Base-by-base conservation (phyloP, 2,113 vertebrate genomes). In the Brachypteracias leptosomus region DNA sequence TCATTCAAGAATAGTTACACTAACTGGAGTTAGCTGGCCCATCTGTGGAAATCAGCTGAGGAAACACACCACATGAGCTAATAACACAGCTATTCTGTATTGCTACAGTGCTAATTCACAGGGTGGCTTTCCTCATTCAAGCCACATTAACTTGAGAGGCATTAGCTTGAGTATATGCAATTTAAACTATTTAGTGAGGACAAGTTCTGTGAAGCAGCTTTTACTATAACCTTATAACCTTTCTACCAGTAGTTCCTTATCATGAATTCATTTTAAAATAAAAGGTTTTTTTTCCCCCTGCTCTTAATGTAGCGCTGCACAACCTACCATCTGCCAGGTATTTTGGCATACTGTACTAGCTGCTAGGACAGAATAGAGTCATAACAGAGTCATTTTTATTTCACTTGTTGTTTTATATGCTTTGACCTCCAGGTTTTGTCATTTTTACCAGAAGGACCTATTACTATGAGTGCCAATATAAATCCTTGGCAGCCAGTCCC, bases 391-490 rank as follows among this genome's bases (percentile, higher is more conserved):
- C 0, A 47, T 89, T 85, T 94, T 89, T 76, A 87, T 91, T 89
- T 96, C 40, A 11, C 59, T 86, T 80, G 12, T 17, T 92, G 44
- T 79, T 93, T 84, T 88, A 14, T 72, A 61, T 46, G n/a, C 40
- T 96, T 92, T 93, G 90, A 92, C 88, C 90, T 89, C 74, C 42
- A 80, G 51, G 33, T 89, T 92, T 83, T 85, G 77, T 59, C 47
- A 93, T 85, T 81, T 95, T 94, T 88, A 94, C 77, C 88, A 93
- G 83, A 68, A 96, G 80, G 49, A 70, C 58, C 68, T 83, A 84
- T 95, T 89, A 92, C 40, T 84, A 52, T 35, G 65, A 96, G 74
- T 72, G 81, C 59, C 63, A 61, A 3, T 47, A 73, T 78, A 93
- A 96, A 90, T 92, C 65, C 75, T 95, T 93, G 94, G 94, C 89